Conservation (phyloP, 2,888 invertebrate species). For the Epiblema foenella region DNA sequence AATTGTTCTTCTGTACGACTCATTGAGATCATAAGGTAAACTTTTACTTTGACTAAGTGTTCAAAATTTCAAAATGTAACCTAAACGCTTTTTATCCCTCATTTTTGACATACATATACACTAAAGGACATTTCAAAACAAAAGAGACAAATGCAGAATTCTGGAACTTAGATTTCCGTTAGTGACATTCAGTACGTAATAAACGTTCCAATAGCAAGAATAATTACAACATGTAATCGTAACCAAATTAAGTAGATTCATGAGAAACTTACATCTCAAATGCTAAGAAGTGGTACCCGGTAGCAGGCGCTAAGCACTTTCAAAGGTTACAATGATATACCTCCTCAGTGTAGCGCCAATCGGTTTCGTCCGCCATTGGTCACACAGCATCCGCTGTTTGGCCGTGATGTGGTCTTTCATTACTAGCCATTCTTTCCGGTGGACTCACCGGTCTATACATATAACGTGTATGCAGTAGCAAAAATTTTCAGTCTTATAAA, state of each 20-base stretch:
- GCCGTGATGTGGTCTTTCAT: background rate
- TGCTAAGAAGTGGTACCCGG: background rate
- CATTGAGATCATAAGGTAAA: slow-evolving; percentile 2
- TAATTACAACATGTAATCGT: background rate
- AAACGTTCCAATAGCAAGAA: background rate
- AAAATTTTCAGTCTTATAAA: background rate
- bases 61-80: background rate
- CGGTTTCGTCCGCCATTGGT: slow-evolving; percentile 4
- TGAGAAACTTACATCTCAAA: background rate
- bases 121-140: too few relatives aligned
- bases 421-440: background rate
- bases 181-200: background rate
- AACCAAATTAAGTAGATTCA: background rate
- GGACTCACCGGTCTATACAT: background rate
- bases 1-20: background rate
- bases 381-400: background rate
- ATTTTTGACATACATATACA: too few relatives aligned
- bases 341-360: background rate
- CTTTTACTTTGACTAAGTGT: background rate
- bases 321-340: slow-evolving; percentile 4
- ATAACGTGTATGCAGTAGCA: background rate
- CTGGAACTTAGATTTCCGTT: background rate
- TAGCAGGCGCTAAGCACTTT: background rate
- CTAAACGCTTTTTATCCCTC: background rate
- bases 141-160: background rate